Percentiles rank a stretch among this genome's conserved stretches.
Conservation (phyloP, 2,797 vertebrate genomes). For the Manis javanica region DNA sequence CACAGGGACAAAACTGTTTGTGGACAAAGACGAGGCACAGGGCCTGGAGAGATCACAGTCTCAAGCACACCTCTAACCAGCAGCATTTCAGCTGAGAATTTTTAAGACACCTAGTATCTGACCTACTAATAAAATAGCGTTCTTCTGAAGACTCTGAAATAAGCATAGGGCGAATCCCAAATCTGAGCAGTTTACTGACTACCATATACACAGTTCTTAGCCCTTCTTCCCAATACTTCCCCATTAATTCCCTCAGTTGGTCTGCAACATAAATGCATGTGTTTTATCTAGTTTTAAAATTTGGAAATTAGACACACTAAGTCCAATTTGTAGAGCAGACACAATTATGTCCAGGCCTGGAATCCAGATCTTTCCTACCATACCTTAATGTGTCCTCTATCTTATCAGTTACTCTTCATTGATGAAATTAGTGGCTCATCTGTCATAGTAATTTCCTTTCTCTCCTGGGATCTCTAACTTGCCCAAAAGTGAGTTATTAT, state of each 20-base stretch:
- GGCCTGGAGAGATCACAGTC: not conserved
- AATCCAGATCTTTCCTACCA: not conserved
- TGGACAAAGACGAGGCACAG: not conserved
- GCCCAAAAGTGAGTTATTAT: not conserved
- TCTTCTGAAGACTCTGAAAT: not conserved
- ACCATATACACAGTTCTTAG: not conserved
- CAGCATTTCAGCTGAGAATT: not conserved
- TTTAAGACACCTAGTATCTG: not conserved
- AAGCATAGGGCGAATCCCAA: not conserved
- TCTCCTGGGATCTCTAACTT: not conserved
- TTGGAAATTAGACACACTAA: not conserved
- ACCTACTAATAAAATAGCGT: not conserved
- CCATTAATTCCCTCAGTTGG: not conserved
- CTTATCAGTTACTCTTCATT: too few relatives aligned
- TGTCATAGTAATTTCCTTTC: not conserved
- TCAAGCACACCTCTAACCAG: not conserved
- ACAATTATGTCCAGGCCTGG: not conserved
- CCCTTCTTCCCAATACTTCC: not conserved
- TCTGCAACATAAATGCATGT: not conserved
- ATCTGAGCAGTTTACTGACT: not conserved
- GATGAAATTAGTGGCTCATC: not conserved
- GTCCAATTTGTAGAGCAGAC: not conserved
- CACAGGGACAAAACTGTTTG: not conserved
- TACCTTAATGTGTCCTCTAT: not conserved
- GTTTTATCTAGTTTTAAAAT: constrained; percentile 7